A percentile compares a stretch with the other conserved stretches of the same genome.
phyloP scores from a whole-genome alignment of 2,113 vertebrate genomes.

The Origma solitaria region DNA sequence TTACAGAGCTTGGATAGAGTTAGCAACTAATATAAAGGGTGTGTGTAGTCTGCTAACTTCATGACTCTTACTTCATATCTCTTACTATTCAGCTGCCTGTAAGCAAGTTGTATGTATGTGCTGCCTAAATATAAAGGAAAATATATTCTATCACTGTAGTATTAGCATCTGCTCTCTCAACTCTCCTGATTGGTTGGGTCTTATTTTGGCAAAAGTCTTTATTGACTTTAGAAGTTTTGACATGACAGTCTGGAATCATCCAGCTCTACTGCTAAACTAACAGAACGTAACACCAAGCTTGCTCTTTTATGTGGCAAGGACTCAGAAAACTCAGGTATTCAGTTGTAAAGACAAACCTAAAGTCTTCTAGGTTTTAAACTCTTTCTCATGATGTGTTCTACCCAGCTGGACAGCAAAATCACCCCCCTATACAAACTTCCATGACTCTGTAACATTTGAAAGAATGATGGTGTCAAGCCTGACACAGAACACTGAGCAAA shows the following conservation, averaged over 20 bases:
- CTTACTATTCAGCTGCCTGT: not conserved
- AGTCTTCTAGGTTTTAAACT: not conserved
- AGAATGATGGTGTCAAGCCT: not conserved
- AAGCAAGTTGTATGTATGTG: not conserved
- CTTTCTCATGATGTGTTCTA: not conserved
- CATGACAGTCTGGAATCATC: not conserved
- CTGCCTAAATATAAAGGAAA: not conserved
- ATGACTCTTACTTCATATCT: not conserved
- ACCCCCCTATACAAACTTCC: not conserved
- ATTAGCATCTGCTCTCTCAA: not conserved
- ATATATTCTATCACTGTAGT: not conserved
- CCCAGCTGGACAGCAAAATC: not conserved
- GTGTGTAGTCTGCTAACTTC: not conserved
- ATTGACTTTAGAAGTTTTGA: not conserved
- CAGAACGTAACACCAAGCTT: not conserved
- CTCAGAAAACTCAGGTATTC: not conserved
- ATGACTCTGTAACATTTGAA: not conserved
- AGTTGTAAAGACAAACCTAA: not conserved
- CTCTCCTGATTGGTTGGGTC: not conserved
- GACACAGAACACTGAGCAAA: not conserved
- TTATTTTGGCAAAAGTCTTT: not conserved
- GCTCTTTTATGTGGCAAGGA: not conserved
- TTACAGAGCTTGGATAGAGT: not conserved
- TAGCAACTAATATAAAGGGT: not conserved
- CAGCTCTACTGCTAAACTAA: not conserved